Percentiles rank a stretch among this genome's conserved stretches.
phyloP scores from a whole-genome alignment of 2,888 invertebrate species.

The Tenthredo amoena region DNA sequence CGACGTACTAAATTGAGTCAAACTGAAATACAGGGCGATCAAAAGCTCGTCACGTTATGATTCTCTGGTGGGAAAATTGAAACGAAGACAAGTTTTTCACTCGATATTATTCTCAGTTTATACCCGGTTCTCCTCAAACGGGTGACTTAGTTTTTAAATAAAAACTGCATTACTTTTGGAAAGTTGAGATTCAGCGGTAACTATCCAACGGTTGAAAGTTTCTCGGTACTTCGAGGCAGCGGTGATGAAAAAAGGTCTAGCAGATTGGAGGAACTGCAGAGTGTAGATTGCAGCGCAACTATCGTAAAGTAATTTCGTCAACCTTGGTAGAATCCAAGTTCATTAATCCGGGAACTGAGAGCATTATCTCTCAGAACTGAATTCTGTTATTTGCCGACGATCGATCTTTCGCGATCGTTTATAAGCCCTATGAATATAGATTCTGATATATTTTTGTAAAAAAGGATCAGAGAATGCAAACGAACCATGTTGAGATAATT shows the following conservation, averaged over 20 bases:
- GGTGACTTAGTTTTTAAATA: background rate
- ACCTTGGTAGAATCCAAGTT: constrained; percentile 36
- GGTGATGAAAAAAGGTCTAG: background rate
- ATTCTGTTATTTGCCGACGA: background rate
- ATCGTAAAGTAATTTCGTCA: constrained; percentile 10
- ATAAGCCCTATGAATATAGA: background rate
- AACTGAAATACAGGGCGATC: background rate
- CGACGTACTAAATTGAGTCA: background rate
- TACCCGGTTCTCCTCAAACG: background rate
- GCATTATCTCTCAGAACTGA: constrained; percentile 1
- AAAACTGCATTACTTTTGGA: background rate
- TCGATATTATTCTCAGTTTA: constrained; percentile 2
- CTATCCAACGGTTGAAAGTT: background rate
- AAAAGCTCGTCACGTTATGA: background rate
- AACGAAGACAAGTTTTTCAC: background rate
- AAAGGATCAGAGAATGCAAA: background rate
- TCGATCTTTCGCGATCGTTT: background rate
- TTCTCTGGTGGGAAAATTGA: background rate
- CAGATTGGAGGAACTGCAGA: background rate
- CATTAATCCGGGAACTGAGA: constrained; percentile 30
- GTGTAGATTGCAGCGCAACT: background rate
- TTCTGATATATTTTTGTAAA: background rate
- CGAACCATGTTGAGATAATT: background rate
- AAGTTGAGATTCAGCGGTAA: background rate
- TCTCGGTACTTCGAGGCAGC: background rate